phyloP scores from a whole-genome alignment of 1,140 invertebrate genomes.

The Belonocnema kinseyi region DNA sequence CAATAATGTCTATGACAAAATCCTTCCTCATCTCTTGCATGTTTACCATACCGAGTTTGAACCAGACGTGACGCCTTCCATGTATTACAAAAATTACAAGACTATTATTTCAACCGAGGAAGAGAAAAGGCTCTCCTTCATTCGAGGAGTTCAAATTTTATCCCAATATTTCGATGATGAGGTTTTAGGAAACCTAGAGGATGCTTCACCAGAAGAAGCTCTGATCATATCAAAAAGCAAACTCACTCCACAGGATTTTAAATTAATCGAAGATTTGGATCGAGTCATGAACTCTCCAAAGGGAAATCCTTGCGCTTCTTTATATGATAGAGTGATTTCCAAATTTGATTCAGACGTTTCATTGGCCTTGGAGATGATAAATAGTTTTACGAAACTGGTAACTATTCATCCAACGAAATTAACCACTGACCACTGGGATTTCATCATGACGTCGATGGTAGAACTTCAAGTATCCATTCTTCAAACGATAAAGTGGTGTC shows the following conservation, averaged over 20 bases:
- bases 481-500: neutral
- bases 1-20: constrained; percentile 6
- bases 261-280: constrained; percentile 3
- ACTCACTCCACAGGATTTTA: constrained; percentile 6
- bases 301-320: constrained; percentile 4
- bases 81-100: constrained; percentile 12
- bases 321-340: neutral
- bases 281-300: neutral
- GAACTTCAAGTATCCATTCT: constrained; percentile 70
- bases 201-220: constrained; percentile 40
- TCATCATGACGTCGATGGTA: constrained; percentile 78
- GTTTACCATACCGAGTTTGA: constrained; percentile 13
- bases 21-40: neutral
- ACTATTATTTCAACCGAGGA: neutral
- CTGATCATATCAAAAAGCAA: constrained; percentile 51
- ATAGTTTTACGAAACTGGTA: neutral
- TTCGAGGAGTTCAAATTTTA: constrained; percentile 37
- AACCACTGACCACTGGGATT: constrained; percentile 79
- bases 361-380: neutral
- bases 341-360: neutral
- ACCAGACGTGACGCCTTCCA: neutral
- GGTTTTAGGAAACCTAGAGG: constrained; percentile 6
- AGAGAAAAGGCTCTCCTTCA: neutral
- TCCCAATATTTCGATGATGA: constrained; percentile 37
- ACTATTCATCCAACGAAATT: constrained; percentile 66